phyloP scores from a whole-genome alignment of 2,797 vertebrate genomes.

The Scolopax rusticola region DNA sequence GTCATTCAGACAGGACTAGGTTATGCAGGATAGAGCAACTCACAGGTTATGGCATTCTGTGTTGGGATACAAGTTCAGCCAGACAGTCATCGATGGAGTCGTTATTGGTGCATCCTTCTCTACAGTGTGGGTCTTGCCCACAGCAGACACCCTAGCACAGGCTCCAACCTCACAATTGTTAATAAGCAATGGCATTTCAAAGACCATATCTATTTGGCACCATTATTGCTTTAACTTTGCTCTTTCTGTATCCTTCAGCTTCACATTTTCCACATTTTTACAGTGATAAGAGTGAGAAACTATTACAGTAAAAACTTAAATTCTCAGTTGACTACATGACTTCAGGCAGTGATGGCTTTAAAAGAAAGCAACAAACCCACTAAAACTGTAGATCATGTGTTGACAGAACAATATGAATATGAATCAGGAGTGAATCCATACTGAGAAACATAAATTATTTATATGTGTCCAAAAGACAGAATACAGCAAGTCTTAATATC shows the following conservation, averaged over 20 bases:
- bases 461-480: constrained; percentile 11
- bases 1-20: not conserved
- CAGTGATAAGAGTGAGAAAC: not conserved
- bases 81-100: not conserved
- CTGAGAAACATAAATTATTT: constrained; percentile 14
- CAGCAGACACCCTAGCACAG: not conserved
- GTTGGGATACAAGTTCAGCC: not conserved
- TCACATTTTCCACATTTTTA: not conserved
- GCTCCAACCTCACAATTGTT: not conserved
- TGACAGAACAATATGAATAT: not conserved
- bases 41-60: not conserved
- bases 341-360: not conserved
- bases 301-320: not conserved
- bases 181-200: not conserved
- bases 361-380: not conserved
- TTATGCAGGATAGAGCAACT: not conserved
- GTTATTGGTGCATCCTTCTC: not conserved
- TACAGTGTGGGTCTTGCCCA: not conserved
- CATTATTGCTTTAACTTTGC: not conserved
- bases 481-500: not conserved
- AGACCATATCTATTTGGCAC: not conserved
- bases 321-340: not conserved
- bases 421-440: not conserved
- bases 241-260: not conserved
- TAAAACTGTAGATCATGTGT: not conserved